Base-by-base conservation (phyloP, 1,140 invertebrate species). In the Ceratosolen fusciceps region DNA sequence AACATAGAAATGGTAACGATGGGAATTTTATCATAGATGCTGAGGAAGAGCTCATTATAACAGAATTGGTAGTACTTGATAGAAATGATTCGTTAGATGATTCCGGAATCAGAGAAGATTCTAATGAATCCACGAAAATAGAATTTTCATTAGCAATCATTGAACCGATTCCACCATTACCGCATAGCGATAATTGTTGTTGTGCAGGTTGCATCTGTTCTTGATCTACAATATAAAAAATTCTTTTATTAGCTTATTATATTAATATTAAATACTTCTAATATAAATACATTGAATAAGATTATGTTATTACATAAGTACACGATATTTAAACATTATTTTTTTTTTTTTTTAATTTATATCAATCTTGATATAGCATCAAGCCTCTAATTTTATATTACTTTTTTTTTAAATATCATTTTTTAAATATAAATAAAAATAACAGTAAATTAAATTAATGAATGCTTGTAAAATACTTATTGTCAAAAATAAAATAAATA, bases 171-270 rank as follows among this genome's bases (percentile, higher is more conserved):
- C 85, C 84, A 19, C 84, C 82, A 70, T 80, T 85, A 2, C 85
- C 86, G 80, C 87, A 88, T 58, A 86, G 78, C 71, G 84, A 81
- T 12, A 81, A 83, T 2, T 80, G 82, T 65, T 79, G 80, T 77
- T 80, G 77, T 79, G 74, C 47, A 62, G 74, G 77, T 74, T 37
- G 54, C 71, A 58, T 74, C 76, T 43, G 60, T 65, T 75, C 67
- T 37, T 29, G 68, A 54, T 68, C 77, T 78, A 37, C 9, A 77
- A 71, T 78, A 80, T 16, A 60, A 78, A 24, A 70, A 81, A 21
- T 21, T 21, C 21, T 4, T 52, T 52, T 19, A 8, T 21, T 52
- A 52, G n/a, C 14, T 4, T 21, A 52, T 52, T 52, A 21, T 21
- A 52, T 52, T 21, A 3, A 52, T 19, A 21, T 52, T 52, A 21